A percentile compares a stretch with the other conserved stretches of the same genome.
Conservation (phyloP, 2,113 vertebrate genomes). For the Microcebus ravelobensis region DNA sequence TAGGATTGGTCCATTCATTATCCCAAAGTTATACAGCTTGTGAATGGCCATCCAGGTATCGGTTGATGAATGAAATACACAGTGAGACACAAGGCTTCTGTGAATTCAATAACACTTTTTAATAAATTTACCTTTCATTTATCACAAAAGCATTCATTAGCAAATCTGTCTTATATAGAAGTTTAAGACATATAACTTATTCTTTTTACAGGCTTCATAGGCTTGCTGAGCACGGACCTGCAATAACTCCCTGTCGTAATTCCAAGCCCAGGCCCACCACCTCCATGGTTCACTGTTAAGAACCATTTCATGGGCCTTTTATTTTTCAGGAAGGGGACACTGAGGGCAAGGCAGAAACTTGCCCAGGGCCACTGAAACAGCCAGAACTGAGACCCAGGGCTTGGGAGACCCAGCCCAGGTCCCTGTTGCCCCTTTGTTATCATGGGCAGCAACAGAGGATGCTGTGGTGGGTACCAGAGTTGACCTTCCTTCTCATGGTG, state of each 20-base stretch:
- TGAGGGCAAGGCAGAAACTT: neutral
- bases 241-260: neutral
- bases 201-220: neutral
- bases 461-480: neutral
- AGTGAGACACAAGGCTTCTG: neutral
- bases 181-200: neutral
- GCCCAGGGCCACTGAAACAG: neutral
- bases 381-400: neutral
- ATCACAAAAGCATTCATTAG: neutral
- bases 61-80: neutral
- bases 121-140: neutral
- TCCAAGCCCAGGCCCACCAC: neutral
- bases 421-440: neutral
- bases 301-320: neutral
- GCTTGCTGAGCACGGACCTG: neutral
- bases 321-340: slow-evolving; percentile 18
- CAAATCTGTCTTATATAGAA: neutral
- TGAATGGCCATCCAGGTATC: neutral
- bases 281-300: neutral
- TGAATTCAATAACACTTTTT: neutral
- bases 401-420: neutral
- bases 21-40: neutral
- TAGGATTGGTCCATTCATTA: neutral
- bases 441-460: neutral
- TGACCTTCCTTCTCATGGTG: neutral